phyloP scores from a whole-genome alignment of 2,113 vertebrate species.

The Paratilapia polleni region DNA sequence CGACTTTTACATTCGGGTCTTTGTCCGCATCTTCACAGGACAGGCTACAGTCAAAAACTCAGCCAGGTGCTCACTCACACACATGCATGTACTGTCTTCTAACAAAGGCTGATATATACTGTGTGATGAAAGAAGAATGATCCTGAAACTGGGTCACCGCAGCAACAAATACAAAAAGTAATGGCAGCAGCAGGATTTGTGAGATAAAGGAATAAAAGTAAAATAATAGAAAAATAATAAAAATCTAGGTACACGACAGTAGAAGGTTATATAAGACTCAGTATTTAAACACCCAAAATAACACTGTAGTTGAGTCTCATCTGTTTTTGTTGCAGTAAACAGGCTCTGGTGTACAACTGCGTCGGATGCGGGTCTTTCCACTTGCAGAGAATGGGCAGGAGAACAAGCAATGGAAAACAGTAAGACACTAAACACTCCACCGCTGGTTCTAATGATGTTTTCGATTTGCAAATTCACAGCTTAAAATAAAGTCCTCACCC shows the following conservation, averaged over 20 bases:
- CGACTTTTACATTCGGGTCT: conserved; percentile 93
- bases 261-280: not conserved
- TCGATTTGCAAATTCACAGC: not conserved
- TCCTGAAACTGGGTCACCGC: conserved; percentile 43
- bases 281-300: not conserved
- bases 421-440: conserved; percentile 45
- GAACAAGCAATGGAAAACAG: conserved; percentile 80
- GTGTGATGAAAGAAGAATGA: conserved; percentile 34
- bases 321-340: conserved; percentile 82
- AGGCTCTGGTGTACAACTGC: conserved; percentile 91
- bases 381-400: conserved; percentile 87
- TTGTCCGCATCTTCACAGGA: conserved; percentile 87
- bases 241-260: not conserved
- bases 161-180: conserved; percentile 14
- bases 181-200: not conserved
- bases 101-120: not conserved
- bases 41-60: conserved; percentile 91
- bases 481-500: not conserved
- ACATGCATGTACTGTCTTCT: not conserved
- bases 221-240: not conserved
- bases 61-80: conserved; percentile 81
- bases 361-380: conserved; percentile 90
- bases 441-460: not conserved
- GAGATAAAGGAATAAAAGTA: not conserved
- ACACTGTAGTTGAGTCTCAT: not conserved